phyloP scores from a whole-genome alignment of 1,140 invertebrate genomes.

The Gerris buenoi region DNA sequence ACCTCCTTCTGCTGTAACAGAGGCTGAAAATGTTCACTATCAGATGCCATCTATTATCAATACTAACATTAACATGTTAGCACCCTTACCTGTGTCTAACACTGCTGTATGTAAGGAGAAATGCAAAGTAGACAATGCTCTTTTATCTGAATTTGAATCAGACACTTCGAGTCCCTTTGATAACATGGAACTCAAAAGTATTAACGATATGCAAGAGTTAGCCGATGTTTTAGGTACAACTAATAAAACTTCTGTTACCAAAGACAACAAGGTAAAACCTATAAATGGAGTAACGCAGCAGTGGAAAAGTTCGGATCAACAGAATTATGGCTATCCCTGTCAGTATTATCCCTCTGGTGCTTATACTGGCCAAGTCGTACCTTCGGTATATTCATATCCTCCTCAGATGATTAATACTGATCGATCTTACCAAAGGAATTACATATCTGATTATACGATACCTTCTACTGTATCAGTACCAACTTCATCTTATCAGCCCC shows the following conservation, averaged over 20 bases:
- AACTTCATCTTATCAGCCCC: neutral
- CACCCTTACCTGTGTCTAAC: neutral
- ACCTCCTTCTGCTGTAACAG: neutral
- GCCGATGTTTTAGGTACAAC: slow-evolving; percentile 42
- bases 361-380: neutral
- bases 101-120: neutral
- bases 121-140: slow-evolving; percentile 29
- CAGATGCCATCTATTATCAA: slow-evolving; percentile 3
- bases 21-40: neutral
- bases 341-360: neutral
- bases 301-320: neutral
- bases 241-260: neutral
- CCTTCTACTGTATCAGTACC: neutral
- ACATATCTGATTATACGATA: neutral
- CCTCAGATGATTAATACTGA: neutral
- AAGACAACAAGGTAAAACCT: neutral
- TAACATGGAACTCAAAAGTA: slow-evolving; percentile 75
- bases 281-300: neutral
- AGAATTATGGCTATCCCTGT: neutral
- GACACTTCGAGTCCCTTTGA: slow-evolving; percentile 81
- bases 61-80: neutral
- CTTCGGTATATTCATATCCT: neutral
- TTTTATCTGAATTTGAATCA: slow-evolving; percentile 69
- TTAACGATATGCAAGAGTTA: slow-evolving; percentile 75
- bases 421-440: neutral